Evolutionary conservation across 2,888 invertebrate genomes (phyloP), one percentile per base, ranked within the genome.

Genomic region (Stratiomys singularior): DNA sequence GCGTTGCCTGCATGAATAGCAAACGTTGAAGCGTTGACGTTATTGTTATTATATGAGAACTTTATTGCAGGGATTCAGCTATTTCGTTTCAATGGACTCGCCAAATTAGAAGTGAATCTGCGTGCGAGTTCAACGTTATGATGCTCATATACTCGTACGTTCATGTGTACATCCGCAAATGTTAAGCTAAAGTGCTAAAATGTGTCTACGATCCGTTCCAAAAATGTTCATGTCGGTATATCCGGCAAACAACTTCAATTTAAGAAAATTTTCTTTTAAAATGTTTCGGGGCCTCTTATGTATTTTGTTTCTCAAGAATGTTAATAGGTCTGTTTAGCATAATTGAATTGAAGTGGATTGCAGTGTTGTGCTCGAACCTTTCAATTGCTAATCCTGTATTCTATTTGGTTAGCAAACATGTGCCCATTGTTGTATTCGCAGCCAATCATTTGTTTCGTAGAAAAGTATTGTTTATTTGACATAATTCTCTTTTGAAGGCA

Each of bases 181-280:
- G 52, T 56, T 28, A 72, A 27, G 27, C 71, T 56, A 72, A 72
- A 72, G 71, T 72, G 71, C 71, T 72, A 72, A 72, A 72, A 72
- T 72, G 71, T 72, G 71, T 72, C 71, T 72, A 56, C 56, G 52
- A 72, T 72, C 52, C 44, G 27, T 67, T 69, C n/a, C 27, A 28
- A 25, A 27, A 25, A 23, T 28, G 25, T 63, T 15, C 28, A 27
- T 63, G 27, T 25, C 5, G 7, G 7, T 23, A 15, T 23, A 9
- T 9, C 23, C 15, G 21, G 60, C 37, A 60, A 25, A 21, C 25
- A 63, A n/a, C 63, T 25, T 63, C 15, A 25, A 27, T 25, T n/a
- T 13, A 63, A 63, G 52, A 52, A 27, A 28, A 63, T 21, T 60
- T 66, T 37, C 66, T 37, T 37, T 37, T n/a, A 66, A 66, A 66